Evolutionary conservation across 2,113 vertebrate genomes (phyloP), one percentile per base, ranked within the genome.

Genomic region (Mirza zaza): DNA sequence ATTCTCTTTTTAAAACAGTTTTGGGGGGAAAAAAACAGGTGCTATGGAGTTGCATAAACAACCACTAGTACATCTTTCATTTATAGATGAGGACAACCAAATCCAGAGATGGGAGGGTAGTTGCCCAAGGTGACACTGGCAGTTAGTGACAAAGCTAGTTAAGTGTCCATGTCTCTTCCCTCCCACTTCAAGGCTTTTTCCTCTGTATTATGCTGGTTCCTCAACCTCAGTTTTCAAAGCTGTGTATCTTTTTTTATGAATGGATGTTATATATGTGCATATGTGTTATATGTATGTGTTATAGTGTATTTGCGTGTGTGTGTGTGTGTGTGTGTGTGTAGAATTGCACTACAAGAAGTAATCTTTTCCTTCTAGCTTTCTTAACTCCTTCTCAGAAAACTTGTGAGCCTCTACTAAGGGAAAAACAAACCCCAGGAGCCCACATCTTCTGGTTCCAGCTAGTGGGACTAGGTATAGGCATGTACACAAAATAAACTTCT

Each of bases 251-350:
- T 57, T 57, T 48, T 90, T 59, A 50, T 45, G 55, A 92, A 68
- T n/a, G 4, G 15, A 61, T 32, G 45, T 45, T 45, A 23, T 14
- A 0, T 23, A 42, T 55, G 9, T 11, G 21, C 23, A 11, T 10
- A 23, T 48, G 4, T 50, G 50, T 6, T 27, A 11, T 27, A 27
- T 27, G 25, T 0, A 29, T 63, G 59, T 29, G 5, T 5, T 2
- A 6, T 57, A 14, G 1, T 52, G 7, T 48, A 3, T 45, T 5
- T 15, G 1, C 42, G 7, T 39, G 4, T 36, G 1, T 52, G 7
- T 39, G 4, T 36, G 5, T 12, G 14, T 73, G 21, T 52, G 18
- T 73, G 29, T 61, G 8, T 36, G 1, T 45, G 5, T 48, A 11
- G 21, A 73, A 70, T 27, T 87, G 18, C 45, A 50, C 8, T 81